Evolutionary conservation across 2,797 vertebrate species (phyloP).

Genomic region (Halcyon chelicuti): DNA sequence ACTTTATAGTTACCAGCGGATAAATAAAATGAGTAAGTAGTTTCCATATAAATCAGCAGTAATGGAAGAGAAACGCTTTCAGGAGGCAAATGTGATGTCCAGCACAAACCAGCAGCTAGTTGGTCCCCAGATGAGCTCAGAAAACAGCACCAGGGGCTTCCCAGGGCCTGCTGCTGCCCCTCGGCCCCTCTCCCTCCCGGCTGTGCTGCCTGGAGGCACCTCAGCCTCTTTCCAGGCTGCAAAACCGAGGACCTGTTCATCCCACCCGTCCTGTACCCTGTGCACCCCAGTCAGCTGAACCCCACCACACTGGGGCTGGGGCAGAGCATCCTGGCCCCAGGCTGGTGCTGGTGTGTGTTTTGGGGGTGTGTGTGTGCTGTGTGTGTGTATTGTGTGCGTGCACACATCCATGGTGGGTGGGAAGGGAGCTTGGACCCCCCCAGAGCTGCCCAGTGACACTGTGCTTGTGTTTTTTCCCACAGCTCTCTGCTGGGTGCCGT

Average conservation of each 20-base stretch:
- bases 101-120: neutral
- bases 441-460: fast-evolving
- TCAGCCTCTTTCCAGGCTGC: neutral
- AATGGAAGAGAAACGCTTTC: conserved; percentile 6
- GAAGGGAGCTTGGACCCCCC: neutral
- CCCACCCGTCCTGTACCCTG: neutral
- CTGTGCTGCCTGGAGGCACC: neutral
- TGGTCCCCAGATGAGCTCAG: neutral
- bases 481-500: conserved; percentile 86
- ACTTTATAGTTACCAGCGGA: conserved; percentile 6
- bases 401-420: fast-evolving
- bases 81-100: neutral
- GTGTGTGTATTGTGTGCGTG: neutral
- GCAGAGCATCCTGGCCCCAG: neutral
- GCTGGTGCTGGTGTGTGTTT: neutral
- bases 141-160: fast-evolving
- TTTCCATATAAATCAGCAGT: neutral
- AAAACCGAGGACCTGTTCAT: neutral
- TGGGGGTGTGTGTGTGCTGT: neutral
- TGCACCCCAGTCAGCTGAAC: fast-evolving
- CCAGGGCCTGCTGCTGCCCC: neutral
- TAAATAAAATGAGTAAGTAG: neutral
- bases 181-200: neutral
- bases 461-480: neutral
- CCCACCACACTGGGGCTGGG: fast-evolving